Evolutionary conservation across 2,113 vertebrate species (phyloP), one percentile per base, ranked within the genome.

Genomic region (Ursus arctos): DNA sequence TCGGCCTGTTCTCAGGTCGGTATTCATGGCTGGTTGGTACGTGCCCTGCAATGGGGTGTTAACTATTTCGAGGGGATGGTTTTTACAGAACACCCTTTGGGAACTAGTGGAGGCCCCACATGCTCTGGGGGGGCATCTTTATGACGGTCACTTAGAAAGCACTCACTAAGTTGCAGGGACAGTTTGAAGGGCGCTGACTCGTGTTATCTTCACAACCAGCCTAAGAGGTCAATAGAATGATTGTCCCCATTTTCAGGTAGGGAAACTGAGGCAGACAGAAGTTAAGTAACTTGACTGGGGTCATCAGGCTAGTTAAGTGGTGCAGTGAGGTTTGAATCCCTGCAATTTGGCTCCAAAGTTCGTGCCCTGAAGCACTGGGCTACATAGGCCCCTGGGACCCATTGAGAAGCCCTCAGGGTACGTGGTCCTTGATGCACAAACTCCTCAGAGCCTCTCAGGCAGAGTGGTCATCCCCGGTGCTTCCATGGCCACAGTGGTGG

Each of bases 361-460:
- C 28, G 33, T 7, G 51, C 21, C 12, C 6, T n/a, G 43, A 95
- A 12, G 10, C 21, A 5, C 36, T 51, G 59, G 24, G 51, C 82
- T 21, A 0, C 11, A 8, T 3, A 4, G 16, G 31, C 31, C 31
- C 65, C 13, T 1, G 57, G 1, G 24, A 24, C 36, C 18, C 11
- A 0, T 43, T 33, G 10, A 26, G 61, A 55, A 71, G 72, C 19
- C 43, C 6, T 19, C 4, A 67, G 43, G 28, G 11, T 24, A 11
- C 4, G 9, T 55, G 43, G 61, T 4, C 43, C 19, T 47, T 24
- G 24, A 24, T 12, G 19, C 26, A n/a, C 65, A 24, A 7, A 53
- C 63, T 81, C 72, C 63, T 43, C 28, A 47, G 40, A 88, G 55
- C 12, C 63, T 69, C 43, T 40, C 11, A 11, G 84, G 61, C 22